Base-by-base conservation (phyloP, 2,888 invertebrate genomes). In the Temnothorax ravouxi region DNA sequence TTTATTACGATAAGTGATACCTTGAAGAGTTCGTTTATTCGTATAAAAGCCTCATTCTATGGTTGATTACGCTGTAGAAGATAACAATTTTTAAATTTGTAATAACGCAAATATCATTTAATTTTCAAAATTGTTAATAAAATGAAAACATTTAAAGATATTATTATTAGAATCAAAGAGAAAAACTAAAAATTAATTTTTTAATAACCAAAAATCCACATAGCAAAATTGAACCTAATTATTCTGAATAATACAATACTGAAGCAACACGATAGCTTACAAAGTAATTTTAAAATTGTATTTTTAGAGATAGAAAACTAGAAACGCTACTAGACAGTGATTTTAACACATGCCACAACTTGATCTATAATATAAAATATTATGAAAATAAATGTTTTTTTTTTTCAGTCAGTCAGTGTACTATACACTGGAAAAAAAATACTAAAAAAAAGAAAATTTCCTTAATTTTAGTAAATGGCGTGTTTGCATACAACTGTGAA, bases 1-100 rank as follows among this genome's bases (percentile, higher is more conserved):
- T 75, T 62, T 34, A 15, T 75, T 64, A 38, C 34, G 50, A 76
- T 64, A 76, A 76, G 38, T 62, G 64, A 50, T 62, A 21, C 50
- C 18, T 52, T 52, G 2, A 38, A 76, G 50, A 76, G 52, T 50
- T 50, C 34, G 18, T 52, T 76, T 76, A 52, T n/a, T 50, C 25
- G 3, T 50, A 38, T 50, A 38, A 50, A 21, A 38, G 38, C 41
- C 2, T 72, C 13, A 38, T 76, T 38, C 15, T 38, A 18, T 50
- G 50, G 1, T 52, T 52, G 13, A 66, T 64, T 76, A 41, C 38
- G 18, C 4, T 25, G 41, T 9, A 0, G 15, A 8, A 38, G 25
- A 66, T 64, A 25, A 15, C 38, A 64, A 34, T 2, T 9, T 47
- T 15, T 1, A 59, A 11, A 59, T 56, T 8, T 18, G 15, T 41